Base-by-base conservation (phyloP, 2,888 invertebrate species). In the Callimorpha dominula region DNA sequence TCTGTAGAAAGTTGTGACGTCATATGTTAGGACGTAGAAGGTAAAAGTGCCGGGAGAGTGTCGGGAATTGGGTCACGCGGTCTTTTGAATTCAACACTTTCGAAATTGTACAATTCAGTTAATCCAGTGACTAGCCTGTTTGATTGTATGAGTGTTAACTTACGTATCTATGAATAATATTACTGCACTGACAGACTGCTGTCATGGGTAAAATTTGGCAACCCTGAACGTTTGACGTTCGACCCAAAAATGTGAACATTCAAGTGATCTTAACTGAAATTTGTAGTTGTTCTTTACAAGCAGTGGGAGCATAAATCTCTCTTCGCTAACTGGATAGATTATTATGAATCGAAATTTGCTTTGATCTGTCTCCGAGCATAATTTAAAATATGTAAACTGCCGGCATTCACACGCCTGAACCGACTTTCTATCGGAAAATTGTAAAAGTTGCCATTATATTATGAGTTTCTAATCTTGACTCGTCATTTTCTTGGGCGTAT, bases 1-100 rank as follows among this genome's bases (percentile, higher is more conserved):
- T 63, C 81, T 83, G 85, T 86, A 89, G 92, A 92, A 92, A 93
- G 92, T 92, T 86, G 86, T 91, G 90, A 90, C 88, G 87, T 82
- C 73, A 65, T 73, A 81, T 83, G 90, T 88, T 89, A 84, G 87
- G 89, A 86, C 87, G 78, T 77, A 69, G 87, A 86, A 81, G 85
- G 88, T 86, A 87, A 90, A 85, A 88, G 88, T 86, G 80, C 78
- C 75, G 72, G 75, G 81, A 78, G 74, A 67, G 68, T 77, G 77
- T 8, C 14, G 68, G 62, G 75, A 88, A 83, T 82, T 86, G 77
- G 86, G 86, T 83, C 84, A 82, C 65, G 42, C 71, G 75, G 60
- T 73, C 64, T 52, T 62, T 20, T 43, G 43, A 70, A 65, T 50
- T 60, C 20, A 31, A 60, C 4, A 65, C 49, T 52, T 54, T 57